Base-by-base conservation (phyloP, 1,140 invertebrate species). In the Caenorhabditis briggsae region DNA sequence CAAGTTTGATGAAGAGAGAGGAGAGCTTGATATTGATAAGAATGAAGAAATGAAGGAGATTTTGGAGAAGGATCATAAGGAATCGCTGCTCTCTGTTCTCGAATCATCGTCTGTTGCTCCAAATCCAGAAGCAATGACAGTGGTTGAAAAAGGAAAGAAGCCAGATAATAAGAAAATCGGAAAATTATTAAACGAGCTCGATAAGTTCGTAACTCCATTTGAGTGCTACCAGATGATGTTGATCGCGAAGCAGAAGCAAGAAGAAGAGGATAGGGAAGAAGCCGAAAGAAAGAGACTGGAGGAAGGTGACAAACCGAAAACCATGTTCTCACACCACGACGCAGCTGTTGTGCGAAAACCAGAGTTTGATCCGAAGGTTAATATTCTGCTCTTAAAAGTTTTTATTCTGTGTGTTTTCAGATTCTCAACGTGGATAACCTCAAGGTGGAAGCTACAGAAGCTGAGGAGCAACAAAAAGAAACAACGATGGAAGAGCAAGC, bases 161-260 rank as follows among this genome's bases (percentile, higher is more conserved):
- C 9, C 5, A 8, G 50, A 87, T 20, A 18, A 11, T 33, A 55
- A 84, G 16, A 56, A 55, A 46, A 9, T 59, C 9, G 65, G 18
- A 23, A 43, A 65, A 50, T 48, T 88, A n/a, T 11, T 65, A 12
- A 43, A 59, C 5, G 82, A 65, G 23, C 61, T 88, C 3, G 78
- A 86, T 18, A 74, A 89, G 11, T 89, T 89, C 82, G 88, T 78
- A 48, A 86, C 88, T 8, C 88, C 88, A 12, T 89, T 53, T 59
- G 88, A 89, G 23, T 78, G 87, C 50, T 89, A 89, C 53, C 43
- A 53, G 23, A 82, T 89, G 16, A 83, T 70, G 48, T 20, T 88
- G 58, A 86, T 56, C 5, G 56, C 56, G 48, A 64, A 56, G 23
- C 48, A 70, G 14, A 74, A 82, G 16, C 33, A 46, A 41, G 74